A percentile compares a stretch with the other conserved stretches of the same genome.
Evolutionary conservation across 2,113 vertebrate species (phyloP).

Genomic region (Pyrgilauda ruficollis): DNA sequence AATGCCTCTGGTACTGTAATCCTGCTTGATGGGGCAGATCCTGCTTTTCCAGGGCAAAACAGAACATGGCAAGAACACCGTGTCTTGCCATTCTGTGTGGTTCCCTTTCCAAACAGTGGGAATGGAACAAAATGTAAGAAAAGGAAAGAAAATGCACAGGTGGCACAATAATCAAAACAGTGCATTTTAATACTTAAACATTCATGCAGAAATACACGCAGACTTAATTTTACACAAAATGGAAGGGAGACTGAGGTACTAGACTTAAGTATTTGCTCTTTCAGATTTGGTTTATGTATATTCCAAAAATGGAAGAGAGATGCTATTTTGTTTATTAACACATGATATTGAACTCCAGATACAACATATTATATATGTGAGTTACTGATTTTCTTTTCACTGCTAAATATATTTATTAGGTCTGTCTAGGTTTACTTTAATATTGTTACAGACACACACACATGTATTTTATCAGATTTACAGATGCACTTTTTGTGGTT

Average conservation of each 20-base stretch:
- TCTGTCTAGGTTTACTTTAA: not conserved
- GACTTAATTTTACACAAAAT: not conserved
- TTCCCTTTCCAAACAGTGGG: not conserved
- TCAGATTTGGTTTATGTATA: not conserved
- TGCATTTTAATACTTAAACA: not conserved
- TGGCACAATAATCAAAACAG: not conserved
- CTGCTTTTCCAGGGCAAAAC: not conserved
- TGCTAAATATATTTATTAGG: not conserved
- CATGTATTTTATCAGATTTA: not conserved
- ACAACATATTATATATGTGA: not conserved
- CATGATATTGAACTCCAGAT: not conserved
- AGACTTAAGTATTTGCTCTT: not conserved
- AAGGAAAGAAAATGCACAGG: not conserved
- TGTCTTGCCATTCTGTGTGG: not conserved
- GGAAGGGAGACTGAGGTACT: not conserved
- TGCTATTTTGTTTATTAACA: not conserved
- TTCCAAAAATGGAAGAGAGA: not conserved
- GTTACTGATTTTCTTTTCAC: not conserved
- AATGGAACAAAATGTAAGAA: not conserved
- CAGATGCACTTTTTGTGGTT: not conserved
- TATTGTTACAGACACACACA: not conserved
- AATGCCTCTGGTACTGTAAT: not conserved
- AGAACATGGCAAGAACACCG: not conserved
- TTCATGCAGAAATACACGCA: not conserved
- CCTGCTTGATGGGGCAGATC: not conserved